Conservation (phyloP, 2,888 invertebrate genomes). For the Gnatocerus cornutus region DNA sequence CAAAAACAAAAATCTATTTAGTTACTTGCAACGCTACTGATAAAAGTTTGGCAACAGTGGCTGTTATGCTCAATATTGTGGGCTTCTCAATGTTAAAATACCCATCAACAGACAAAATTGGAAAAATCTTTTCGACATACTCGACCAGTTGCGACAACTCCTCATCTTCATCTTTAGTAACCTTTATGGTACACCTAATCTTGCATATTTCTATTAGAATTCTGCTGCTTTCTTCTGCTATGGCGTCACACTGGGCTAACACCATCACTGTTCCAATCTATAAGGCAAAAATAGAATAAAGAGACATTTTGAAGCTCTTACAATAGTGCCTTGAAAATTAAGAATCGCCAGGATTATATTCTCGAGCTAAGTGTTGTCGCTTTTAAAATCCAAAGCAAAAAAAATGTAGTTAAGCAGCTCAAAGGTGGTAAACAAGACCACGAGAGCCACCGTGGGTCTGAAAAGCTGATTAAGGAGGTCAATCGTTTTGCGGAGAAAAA, state of each 20-base stretch:
- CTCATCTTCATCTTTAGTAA: not conserved
- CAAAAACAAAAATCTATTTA: too few species aligned
- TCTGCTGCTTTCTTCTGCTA: not conserved
- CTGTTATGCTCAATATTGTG: not conserved
- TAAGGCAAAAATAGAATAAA: not conserved
- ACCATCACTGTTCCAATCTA: constrained; percentile 4
- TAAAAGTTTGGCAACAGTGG: constrained; percentile 11
- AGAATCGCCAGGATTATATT: constrained; percentile 2
- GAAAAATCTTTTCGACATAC: constrained; percentile 20
- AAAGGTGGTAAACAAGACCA: constrained; percentile 13
- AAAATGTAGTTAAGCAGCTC: constrained; percentile 20
- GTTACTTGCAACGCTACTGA: constrained; percentile 1
- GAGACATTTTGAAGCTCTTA: not conserved
- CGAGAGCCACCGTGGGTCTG: not conserved
- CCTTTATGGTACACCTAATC: not conserved
- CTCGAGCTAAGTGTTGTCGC: not conserved
- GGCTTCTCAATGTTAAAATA: not conserved
- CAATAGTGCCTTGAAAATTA: constrained; percentile 7
- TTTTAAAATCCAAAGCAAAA: constrained; percentile 6
- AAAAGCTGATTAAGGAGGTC: constrained; percentile 10
- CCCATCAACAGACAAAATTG: not conserved
- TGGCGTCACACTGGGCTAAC: not conserved
- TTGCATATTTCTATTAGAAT: not conserved
- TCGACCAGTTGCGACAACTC: constrained; percentile 7
- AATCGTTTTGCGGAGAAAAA: not conserved